Conservation (phyloP, 2,113 vertebrate genomes). For the Proterorhinus semilunaris region DNA sequence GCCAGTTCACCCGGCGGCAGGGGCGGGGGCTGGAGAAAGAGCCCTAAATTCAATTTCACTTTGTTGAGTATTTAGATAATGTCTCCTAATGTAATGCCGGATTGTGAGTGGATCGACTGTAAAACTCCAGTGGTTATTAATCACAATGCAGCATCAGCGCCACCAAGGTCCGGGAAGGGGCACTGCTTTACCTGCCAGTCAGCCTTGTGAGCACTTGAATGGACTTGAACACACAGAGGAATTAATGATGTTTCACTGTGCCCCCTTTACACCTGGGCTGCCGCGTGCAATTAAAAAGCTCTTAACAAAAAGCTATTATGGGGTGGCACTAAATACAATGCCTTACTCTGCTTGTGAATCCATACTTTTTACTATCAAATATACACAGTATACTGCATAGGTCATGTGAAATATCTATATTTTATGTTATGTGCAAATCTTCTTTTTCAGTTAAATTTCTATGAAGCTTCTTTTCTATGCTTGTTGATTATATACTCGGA, state of each 20-base stretch:
- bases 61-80: constrained; percentile 79
- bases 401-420: too few species aligned
- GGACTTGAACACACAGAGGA: constrained; percentile 1
- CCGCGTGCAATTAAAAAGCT: constrained; percentile 7
- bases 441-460: not conserved
- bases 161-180: constrained; percentile 51
- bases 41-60: constrained; percentile 75
- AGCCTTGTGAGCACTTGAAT: constrained; percentile 8
- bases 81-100: constrained; percentile 69
- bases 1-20: constrained; percentile 48
- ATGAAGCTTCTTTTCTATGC: not conserved
- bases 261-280: not conserved
- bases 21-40: constrained; percentile 29
- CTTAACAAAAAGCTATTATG: constrained; percentile 8
- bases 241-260: constrained; percentile 2
- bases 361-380: not conserved
- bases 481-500: constrained; percentile 1
- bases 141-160: constrained; percentile 68
- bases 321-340: constrained; percentile 3
- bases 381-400: not conserved
- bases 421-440: too few species aligned
- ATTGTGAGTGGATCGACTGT: constrained; percentile 48
- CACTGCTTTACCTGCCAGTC: constrained; percentile 38
- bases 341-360: not conserved
- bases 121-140: constrained; percentile 33